Base-by-base conservation (phyloP, 2,888 invertebrate species). In the Gibbula magus region DNA sequence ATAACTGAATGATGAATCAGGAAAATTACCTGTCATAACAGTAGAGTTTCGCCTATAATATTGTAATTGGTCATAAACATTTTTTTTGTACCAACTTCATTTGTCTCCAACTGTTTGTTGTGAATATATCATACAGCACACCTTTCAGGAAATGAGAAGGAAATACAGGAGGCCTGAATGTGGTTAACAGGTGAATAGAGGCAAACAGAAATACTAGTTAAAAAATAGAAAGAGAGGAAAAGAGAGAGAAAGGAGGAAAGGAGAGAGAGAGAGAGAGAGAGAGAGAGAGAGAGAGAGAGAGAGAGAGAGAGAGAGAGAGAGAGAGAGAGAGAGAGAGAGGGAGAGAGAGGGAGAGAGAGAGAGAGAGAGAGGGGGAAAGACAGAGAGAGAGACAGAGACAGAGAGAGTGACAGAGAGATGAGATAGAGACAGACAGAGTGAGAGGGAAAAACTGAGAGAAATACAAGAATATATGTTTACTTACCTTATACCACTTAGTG, bases 111-210 rank as follows among this genome's bases (percentile, higher is more conserved):
- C 35, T 35, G 45, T 45, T 13, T 45, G 45, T 45, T 45, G 45
- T 45, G 10, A 45, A 10, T 45, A 45, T 45, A 1, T 45, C 10
- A 45, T 45, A 45, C 45, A 45, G 13, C 45, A 45, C 45, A 45
- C 45, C 10, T 45, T 45, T 45, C 45, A 45, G 45, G 45, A 45
- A 10, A 32, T 22, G 4, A 35, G 7, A 54, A 32, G 25, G 29
- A 75, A 45, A 79, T 66, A 75, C 45, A 76, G 79, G 67, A 52
- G 75, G 53, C 51, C 32, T 52, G 67, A 76, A 51, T 66, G 67
- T 66, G 32, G 53, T 32, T 51, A 22, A 79, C 32, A 75, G 66
- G 25, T 51, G 35, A 25, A 75, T 45, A 75, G 39, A 45, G n/a
- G n/a, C n/a, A n/a, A n/a, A n/a, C n/a, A n/a, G n/a, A n/a, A n/a